Evolutionary conservation across 2,888 invertebrate species (phyloP).

Genomic region (Sinotaia quadrata): DNA sequence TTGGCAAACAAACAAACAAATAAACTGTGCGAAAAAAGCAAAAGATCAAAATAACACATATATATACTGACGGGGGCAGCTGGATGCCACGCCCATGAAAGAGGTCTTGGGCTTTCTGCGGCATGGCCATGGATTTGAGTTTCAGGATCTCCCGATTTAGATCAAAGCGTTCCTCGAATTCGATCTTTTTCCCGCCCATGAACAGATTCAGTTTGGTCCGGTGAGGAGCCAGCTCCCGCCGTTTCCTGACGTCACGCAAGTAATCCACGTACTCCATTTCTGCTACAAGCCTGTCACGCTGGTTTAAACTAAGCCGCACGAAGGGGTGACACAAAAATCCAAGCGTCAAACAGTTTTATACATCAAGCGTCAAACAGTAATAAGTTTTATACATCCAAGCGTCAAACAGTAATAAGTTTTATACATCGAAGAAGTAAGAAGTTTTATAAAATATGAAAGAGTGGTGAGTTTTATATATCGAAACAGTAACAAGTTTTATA

Average conservation of each 20-base stretch:
- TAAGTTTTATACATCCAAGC: too few relatives aligned
- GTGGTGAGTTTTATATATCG: too few relatives aligned
- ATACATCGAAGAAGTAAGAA: too few relatives aligned
- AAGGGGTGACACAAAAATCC: too few relatives aligned
- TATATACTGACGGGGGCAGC: constrained; percentile 57
- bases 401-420: too few relatives aligned
- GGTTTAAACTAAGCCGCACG: constrained; percentile 53
- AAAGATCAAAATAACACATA: not conserved
- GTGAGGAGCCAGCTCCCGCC: constrained; percentile 59
- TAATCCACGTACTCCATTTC: constrained; percentile 62
- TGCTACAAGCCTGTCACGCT: constrained; percentile 59
- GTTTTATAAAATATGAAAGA: too few relatives aligned
- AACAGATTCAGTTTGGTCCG: constrained; percentile 60
- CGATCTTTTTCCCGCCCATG: constrained; percentile 66
- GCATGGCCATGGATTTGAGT: constrained; percentile 62
- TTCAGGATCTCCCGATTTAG: constrained; percentile 62
- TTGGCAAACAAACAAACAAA: not conserved
- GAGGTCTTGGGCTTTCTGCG: constrained; percentile 62
- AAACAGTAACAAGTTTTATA: too few relatives aligned
- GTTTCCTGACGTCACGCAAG: constrained; percentile 56
- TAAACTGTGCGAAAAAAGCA: not conserved
- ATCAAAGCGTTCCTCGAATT: constrained; percentile 65
- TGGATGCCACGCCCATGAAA: constrained; percentile 66
- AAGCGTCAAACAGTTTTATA: too few relatives aligned
- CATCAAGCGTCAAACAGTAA: too few relatives aligned